Evolutionary conservation across 2,888 invertebrate genomes (phyloP).

Genomic region (Phytoseiulus persimilis): DNA sequence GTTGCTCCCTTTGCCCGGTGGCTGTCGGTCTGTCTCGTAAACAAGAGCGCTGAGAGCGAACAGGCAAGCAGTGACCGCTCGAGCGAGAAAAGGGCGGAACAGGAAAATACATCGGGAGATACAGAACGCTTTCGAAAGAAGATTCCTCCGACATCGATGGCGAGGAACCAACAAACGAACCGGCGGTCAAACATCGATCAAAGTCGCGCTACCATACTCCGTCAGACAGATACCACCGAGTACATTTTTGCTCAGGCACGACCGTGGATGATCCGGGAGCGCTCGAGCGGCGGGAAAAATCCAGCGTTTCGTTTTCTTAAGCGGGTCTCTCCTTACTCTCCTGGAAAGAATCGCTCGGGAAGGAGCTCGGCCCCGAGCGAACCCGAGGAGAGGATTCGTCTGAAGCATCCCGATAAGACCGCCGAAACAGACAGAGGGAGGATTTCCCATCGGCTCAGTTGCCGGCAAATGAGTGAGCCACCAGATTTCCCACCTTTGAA

Average conservation of each 20-base stretch:
- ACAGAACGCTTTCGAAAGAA: not conserved
- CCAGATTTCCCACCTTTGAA: not conserved
- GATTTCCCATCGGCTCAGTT: not conserved
- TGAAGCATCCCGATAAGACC: too few species aligned
- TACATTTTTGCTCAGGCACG: too few species aligned
- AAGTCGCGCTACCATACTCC: not conserved
- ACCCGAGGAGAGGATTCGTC: too few species aligned
- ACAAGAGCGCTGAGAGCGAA: too few species aligned
- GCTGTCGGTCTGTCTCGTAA: not conserved
- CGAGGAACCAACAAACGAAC: not conserved
- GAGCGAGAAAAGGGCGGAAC: not conserved
- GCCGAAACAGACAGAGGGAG: not conserved
- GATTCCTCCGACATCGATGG: not conserved
- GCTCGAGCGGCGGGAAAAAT: too few species aligned
- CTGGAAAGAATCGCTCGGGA: too few species aligned
- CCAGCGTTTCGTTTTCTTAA: too few species aligned
- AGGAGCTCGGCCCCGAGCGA: too few species aligned
- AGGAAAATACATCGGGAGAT: not conserved
- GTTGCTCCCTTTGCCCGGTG: not conserved
- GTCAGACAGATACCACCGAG: not conserved
- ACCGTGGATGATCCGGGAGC: too few species aligned
- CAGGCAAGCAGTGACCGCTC: not conserved
- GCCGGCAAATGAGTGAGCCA: not conserved
- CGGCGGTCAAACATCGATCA: not conserved
- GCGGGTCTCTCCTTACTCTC: too few species aligned